Base-by-base conservation (phyloP, 1,140 invertebrate species). In the Zaprionus tsacasi region DNA sequence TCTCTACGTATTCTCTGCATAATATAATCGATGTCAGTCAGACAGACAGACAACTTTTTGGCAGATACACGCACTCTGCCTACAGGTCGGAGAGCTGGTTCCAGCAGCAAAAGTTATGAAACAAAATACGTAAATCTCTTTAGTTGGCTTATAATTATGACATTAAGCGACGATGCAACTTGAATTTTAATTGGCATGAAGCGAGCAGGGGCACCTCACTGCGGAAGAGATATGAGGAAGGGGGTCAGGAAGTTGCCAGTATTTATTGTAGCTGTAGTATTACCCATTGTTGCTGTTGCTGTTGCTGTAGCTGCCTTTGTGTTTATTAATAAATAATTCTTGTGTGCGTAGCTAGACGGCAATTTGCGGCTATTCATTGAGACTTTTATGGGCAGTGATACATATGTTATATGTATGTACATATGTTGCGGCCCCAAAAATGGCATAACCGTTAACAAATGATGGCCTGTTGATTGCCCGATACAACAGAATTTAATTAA, bases 61-160 rank as follows among this genome's bases (percentile, higher is more conserved):
- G 45, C 76, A 65, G 48, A 76, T 27, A 65, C 65, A 78, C 81
- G 70, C 81, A 85, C 61, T 3, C 6, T n/a, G 7, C 7, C 40
- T 30, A 30, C 27, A 30, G n/a, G 40, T 45, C 40, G n/a, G 40
- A 6, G 38, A n/a, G 36, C 55, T 6, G 66, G 66, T 68, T 60
- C 35, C 57, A 75, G 78, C 50, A 35, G 64, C 76, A 70, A 82
- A 82, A 87, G 78, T 88, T 81, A 66, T 78, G 83, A 83, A 89
- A 88, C 83, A 83, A 89, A 78, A 89, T 89, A 78, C 85, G 83
- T 88, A 89, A 88, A 88, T 88, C 83, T 88, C 83, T 89, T 88
- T 88, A 88, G 85, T 89, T 88, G 85, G 85, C 85, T 90, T 72
- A 89, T 89, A 89, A 85, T 89, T 89, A 89, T 89, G 85, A 89